phyloP scores from a whole-genome alignment of 2,113 vertebrate genomes.

The Sturnus vulgaris region DNA sequence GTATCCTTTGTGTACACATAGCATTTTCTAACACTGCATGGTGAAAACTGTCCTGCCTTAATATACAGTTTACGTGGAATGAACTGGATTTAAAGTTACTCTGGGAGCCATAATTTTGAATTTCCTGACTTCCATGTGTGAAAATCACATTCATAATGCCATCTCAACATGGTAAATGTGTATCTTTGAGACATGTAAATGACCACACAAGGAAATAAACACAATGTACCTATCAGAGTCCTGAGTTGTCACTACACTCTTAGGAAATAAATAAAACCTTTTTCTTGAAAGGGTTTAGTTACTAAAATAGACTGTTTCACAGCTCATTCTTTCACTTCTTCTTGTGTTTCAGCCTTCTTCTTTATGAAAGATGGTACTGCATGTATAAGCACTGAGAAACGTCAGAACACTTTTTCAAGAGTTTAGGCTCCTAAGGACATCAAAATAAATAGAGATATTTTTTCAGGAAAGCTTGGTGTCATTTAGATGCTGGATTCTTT shows the following conservation, averaged over 20 bases:
- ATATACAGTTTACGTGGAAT: conserved; percentile 29
- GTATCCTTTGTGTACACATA: not conserved
- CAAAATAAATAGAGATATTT: conserved; percentile 30
- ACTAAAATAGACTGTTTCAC: not conserved
- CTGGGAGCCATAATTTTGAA: conserved; percentile 47
- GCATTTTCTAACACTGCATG: not conserved
- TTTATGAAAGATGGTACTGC: not conserved
- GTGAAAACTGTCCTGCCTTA: conserved; percentile 34
- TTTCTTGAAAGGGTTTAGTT: not conserved
- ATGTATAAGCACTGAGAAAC: not conserved
- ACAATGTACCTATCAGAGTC: not conserved
- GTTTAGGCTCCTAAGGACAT: not conserved
- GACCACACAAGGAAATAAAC: conserved; percentile 43
- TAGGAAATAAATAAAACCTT: conserved; percentile 25
- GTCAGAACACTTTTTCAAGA: not conserved
- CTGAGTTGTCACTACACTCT: not conserved
- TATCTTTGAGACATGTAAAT: conserved; percentile 48
- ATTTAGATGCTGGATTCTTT: conserved; percentile 16
- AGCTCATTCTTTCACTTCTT: not conserved
- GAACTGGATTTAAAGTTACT: conserved; percentile 44
- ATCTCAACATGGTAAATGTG: conserved; percentile 19
- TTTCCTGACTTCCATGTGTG: conserved; percentile 24
- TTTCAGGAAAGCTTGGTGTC: conserved; percentile 34
- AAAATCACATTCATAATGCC: conserved; percentile 42
- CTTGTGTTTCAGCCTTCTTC: not conserved